Percentiles rank a stretch among this genome's conserved stretches.
These are phyloP conservation scores for rat (Rattus norvegicus) DNA, from an alignment of 2,113 vertebrate genomes.

Conservation along the genomic window GRCr8 NC_086019.1:17357501-17358000, in stretches of 20 bases:
- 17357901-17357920: not conserved
- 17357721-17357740: constrained; percentile 59
- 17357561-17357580: not conserved
- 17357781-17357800: not conserved
- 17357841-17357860: not conserved
- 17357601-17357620: not conserved
- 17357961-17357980: not conserved
- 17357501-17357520: not conserved
- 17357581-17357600: constrained; percentile 26
- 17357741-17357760: constrained; percentile 48
- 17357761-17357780: constrained; percentile 64
- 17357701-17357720: constrained; percentile 71
- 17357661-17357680: constrained; percentile 78
- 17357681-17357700: constrained; percentile 67
- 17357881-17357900: not conserved
- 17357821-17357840: not conserved
- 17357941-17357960: not conserved
- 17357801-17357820: not conserved
- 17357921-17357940: not conserved
- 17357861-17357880: not conserved
- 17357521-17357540: no score
- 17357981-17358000: not conserved
- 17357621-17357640: constrained; percentile 26
- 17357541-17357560: constrained; percentile 37
- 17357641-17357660: constrained; percentile 66